Base-by-base conservation (phyloP, 2,888 invertebrate species). In the Pardosa pseudoannulata region DNA sequence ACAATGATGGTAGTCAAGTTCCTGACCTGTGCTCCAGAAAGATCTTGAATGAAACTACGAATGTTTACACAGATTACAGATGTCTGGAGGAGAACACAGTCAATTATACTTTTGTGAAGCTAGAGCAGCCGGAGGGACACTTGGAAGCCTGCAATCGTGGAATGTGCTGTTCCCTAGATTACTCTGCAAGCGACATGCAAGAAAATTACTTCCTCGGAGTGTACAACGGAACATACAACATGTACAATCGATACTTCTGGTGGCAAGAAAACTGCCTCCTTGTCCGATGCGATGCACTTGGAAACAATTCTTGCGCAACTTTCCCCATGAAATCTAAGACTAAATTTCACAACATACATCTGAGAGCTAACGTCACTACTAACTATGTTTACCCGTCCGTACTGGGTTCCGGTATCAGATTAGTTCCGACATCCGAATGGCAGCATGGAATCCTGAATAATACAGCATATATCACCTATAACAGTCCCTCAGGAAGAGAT, bases 121-220 rank as follows among this genome's bases (percentile, higher is more conserved):
- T 88, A 2, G 50, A 28, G 0, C 31, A 72, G 1, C 5, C 39
- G 0, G 36, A 28, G 1, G 81, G 46, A 13, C 27, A 16, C 28
- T 9, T 89, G 2, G 73, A 79, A 73, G 74, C 73, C 2, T 88
- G 89, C 56, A 85, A 79, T n/a, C 85, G 87, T 27, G 80, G 87
- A 13, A 56, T 88, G 19, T 89, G 89, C 65, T 89, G 89, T 39
- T 41, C 65, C 7, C 23, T 89, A 0, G 39, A 88, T 29, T 89
- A 89, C 39, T 11, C 29, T 1, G 64, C 85, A 0, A 62, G 65
- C 7, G 41, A 28, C 7, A 27, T 75, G 39, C 36, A 16, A 1
- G 83, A 88, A 28, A 50, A 75, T 36, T 88, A 64, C 41, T 88
- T 79, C 50, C 31, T 88, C 3, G 88, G 76, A 16, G 79, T 83